Evolutionary conservation across 2,113 vertebrate genomes (phyloP).

Genomic region (Poecilia latipinna): DNA sequence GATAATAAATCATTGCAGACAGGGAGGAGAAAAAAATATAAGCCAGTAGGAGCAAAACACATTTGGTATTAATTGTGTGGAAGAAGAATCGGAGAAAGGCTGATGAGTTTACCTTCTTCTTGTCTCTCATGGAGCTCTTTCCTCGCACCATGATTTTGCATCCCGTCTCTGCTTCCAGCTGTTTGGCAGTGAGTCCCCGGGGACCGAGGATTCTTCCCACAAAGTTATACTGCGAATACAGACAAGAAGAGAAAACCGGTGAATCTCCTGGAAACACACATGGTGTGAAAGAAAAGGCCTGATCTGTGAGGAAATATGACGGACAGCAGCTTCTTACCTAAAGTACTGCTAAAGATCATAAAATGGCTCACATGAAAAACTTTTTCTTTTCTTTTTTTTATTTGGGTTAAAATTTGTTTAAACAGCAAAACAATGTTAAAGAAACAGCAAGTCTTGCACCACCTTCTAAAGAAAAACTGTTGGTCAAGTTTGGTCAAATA

Average conservation of each 20-base stretch:
- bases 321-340: too few relatives aligned
- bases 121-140: slow-evolving; percentile 87
- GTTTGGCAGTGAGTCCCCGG: slow-evolving; percentile 85
- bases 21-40: too few relatives aligned
- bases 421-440: neutral
- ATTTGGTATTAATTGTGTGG: neutral
- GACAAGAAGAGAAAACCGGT: slow-evolving; percentile 36
- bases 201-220: slow-evolving; percentile 86
- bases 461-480: neutral
- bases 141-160: slow-evolving; percentile 88
- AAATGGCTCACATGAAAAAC: too few relatives aligned
- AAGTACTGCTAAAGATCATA: too few relatives aligned
- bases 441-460: neutral
- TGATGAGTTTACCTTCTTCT: slow-evolving; percentile 82
- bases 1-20: neutral
- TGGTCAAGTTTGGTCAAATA: neutral
- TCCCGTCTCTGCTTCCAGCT: slow-evolving; percentile 86
- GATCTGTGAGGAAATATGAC: neutral
- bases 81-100: neutral
- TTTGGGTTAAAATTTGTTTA: too few relatives aligned
- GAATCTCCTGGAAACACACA: slow-evolving; percentile 20
- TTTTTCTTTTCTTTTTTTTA: too few relatives aligned
- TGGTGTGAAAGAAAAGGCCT: neutral
- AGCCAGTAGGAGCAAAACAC: neutral
- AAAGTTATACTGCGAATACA: slow-evolving; percentile 83